Percentiles rank a stretch among this genome's conserved stretches.
These are phyloP conservation scores for Riparia riparia DNA, from an alignment of 2,113 vertebrate species.

Conservation along the genomic window DNA sequence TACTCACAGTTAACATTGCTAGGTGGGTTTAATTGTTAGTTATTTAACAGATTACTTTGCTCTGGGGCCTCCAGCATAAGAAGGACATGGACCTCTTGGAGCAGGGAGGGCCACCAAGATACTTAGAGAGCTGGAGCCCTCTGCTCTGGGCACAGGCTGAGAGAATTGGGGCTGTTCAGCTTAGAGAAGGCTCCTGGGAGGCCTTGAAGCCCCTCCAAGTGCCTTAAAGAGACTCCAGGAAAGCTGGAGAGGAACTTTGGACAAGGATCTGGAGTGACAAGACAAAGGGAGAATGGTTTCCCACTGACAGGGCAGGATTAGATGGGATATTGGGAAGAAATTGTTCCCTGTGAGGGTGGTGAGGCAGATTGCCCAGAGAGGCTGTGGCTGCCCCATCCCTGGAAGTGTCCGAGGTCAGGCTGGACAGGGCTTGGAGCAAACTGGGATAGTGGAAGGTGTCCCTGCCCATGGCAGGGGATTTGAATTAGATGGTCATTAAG, in stretches of 20 bases:
- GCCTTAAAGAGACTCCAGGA: not conserved
- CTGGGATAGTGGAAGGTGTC: not conserved
- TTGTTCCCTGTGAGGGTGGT: not conserved
- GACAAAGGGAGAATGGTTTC: not conserved
- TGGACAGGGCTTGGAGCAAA: not conserved
- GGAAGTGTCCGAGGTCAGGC: not conserved
- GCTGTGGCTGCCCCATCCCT: not conserved
- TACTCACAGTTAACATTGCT: not conserved
- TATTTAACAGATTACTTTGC: not conserved
- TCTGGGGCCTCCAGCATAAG: not conserved
- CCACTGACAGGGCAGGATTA: not conserved
- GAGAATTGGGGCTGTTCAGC: not conserved
- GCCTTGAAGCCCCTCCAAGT: not conserved
- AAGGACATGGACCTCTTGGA: not conserved
- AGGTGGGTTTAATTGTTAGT: not conserved
- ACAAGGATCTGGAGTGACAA: not conserved
- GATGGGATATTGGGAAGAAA: not conserved
- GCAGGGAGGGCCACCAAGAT: not conserved
- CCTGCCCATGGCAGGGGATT: not conserved
- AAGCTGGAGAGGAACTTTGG: not conserved
- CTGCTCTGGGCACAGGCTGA: not conserved
- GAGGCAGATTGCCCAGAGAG: not conserved
- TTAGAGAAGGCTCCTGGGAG: not conserved
- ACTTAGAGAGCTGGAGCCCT: not conserved
- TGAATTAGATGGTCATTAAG: not conserved